Evolutionary conservation across 2,888 invertebrate genomes (phyloP).

Genomic region (Endomychus coccineus): DNA sequence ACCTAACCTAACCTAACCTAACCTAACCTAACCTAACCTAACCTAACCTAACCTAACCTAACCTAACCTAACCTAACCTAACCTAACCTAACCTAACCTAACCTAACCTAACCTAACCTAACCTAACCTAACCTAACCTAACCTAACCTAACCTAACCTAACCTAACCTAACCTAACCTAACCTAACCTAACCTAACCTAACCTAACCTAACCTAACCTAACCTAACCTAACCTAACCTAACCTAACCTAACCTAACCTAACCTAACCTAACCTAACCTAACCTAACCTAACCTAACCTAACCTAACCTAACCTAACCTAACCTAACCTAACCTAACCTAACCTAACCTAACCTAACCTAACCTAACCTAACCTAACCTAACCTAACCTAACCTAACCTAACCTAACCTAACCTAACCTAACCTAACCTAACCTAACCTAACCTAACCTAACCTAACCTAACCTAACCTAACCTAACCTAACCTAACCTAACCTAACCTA

Average conservation of each 20-base stretch:
- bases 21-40: slow-evolving; percentile 25
- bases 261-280: slow-evolving; percentile 16
- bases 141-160: slow-evolving; percentile 19
- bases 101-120: slow-evolving; percentile 24
- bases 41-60: slow-evolving; percentile 20
- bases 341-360: slow-evolving; percentile 14
- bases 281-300: slow-evolving; percentile 15
- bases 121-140: slow-evolving; percentile 21
- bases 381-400: slow-evolving; percentile 9
- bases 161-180: slow-evolving; percentile 17
- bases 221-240: slow-evolving; percentile 15
- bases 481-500: too few species aligned
- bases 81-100: slow-evolving; percentile 24
- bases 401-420: slow-evolving; percentile 11
- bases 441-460: too few species aligned
- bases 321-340: slow-evolving; percentile 9
- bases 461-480: too few species aligned
- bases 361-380: too few species aligned
- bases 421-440: too few species aligned
- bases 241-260: slow-evolving; percentile 17
- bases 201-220: slow-evolving; percentile 15
- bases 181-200: slow-evolving; percentile 15
- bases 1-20: slow-evolving; percentile 22
- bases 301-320: slow-evolving; percentile 12
- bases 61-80: slow-evolving; percentile 21